Percentiles rank a stretch among this genome's conserved stretches.
Conservation (phyloP, 35 echinoderm and acorn worm species). For the Amphiura filiformis region DNA sequence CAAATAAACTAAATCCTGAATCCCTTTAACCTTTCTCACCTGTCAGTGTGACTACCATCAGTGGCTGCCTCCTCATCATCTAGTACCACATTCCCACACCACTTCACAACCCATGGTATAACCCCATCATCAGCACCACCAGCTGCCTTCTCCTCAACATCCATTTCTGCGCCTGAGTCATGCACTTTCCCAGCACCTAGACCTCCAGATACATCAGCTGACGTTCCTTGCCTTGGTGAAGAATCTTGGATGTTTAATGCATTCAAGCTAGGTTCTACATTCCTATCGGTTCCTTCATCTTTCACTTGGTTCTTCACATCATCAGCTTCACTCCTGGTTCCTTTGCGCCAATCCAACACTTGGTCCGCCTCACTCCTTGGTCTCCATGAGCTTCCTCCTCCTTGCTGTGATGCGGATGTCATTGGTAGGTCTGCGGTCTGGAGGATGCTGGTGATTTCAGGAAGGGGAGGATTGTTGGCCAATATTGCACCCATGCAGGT, state of each 20-base stretch:
- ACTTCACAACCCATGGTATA: conserved; percentile 68
- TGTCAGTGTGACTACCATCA: not conserved
- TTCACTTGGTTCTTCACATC: too few species aligned
- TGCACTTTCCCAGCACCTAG: not conserved
- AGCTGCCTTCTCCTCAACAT: too few species aligned
- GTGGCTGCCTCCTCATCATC: not conserved
- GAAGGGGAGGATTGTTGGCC: conserved; percentile 45
- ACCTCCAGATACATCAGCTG: not conserved
- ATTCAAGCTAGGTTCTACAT: too few species aligned
- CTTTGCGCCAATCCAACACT: not conserved
- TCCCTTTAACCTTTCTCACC: too few species aligned
- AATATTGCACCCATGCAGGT: conserved; percentile 86
- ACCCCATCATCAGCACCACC: too few species aligned
- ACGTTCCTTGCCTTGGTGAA: not conserved
- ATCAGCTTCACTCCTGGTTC: not conserved
- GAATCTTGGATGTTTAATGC: too few species aligned
- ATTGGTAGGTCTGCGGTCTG: conserved; percentile 26
- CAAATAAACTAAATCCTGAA: too few species aligned
- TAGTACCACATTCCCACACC: conserved; percentile 45
- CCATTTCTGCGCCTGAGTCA: not conserved
- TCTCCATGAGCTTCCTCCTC: not conserved
- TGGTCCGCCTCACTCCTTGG: not conserved
- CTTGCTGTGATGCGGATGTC: not conserved
- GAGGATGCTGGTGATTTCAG: conserved; percentile 63
- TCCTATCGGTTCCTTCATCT: too few species aligned